Percentiles rank a stretch among this genome's conserved stretches.
These are phyloP conservation scores for Cerceris rybyensis DNA, from an alignment of 2,888 invertebrate species.

Conservation along the genomic window DNA sequence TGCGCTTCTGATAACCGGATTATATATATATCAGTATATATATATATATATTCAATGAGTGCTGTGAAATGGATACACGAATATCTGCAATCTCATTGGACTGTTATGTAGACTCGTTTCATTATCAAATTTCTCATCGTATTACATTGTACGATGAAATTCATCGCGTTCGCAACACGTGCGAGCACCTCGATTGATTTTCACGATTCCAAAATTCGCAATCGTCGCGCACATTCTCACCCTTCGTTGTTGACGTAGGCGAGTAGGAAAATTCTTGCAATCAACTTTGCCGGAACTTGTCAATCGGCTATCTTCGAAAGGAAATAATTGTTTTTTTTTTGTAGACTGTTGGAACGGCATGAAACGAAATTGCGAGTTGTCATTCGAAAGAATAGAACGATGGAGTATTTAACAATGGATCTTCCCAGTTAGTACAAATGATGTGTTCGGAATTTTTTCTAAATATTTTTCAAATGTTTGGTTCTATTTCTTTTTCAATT, in stretches of 20 bases:
- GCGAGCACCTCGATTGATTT: constrained; percentile 34
- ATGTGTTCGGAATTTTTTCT: too few relatives aligned
- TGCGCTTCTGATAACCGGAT: constrained; percentile 31
- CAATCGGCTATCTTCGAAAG: neutral
- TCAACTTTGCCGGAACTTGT: neutral
- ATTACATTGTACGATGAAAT: neutral
- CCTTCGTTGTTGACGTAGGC: neutral
- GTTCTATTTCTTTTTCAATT: too few relatives aligned
- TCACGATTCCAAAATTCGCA: constrained; percentile 1
- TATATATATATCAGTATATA: constrained; percentile 2
- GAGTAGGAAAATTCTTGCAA: neutral
- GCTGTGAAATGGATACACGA: constrained; percentile 3
- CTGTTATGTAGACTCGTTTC: neutral
- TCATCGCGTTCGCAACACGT: constrained; percentile 1
- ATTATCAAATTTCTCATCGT: constrained; percentile 43
- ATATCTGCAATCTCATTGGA: constrained; percentile 6
- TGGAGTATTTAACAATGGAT: too few relatives aligned
- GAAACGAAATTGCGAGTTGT: neutral
- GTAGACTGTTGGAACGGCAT: neutral
- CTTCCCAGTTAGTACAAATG: too few relatives aligned
- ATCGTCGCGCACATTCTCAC: neutral
- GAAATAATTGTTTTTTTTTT: neutral
- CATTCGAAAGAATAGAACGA: neutral
- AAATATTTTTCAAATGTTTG: too few relatives aligned
- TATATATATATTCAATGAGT: constrained; percentile 16